Evolutionary conservation across 2,888 invertebrate species (phyloP).

Genomic region (Mycalesis mineus): DNA sequence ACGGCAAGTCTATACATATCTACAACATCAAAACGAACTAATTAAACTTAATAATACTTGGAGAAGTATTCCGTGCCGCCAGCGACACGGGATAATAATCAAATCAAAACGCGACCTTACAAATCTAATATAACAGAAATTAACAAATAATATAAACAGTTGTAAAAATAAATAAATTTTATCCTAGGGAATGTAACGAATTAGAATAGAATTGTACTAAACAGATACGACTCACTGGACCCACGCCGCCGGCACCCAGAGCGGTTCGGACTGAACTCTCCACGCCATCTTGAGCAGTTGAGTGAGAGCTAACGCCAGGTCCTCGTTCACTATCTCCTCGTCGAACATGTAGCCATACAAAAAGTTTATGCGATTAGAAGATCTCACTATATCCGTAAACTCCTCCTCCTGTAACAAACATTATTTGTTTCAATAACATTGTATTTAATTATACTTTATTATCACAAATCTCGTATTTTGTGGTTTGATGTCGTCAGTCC

Average conservation of each 20-base stretch:
- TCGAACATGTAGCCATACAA: slow-evolving; percentile 97
- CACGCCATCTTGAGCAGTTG: slow-evolving; percentile 89
- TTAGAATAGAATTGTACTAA: slow-evolving; percentile 13
- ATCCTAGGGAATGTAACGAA: slow-evolving; percentile 10
- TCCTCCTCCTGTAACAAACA: slow-evolving; percentile 88
- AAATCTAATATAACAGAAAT: not conserved
- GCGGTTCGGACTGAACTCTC: slow-evolving; percentile 92
- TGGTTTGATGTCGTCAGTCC: no score
- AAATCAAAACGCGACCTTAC: not conserved
- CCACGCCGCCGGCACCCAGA: slow-evolving; percentile 98
- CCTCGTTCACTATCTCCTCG: slow-evolving; percentile 94
- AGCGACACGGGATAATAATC: not conserved
- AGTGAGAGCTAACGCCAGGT: slow-evolving; percentile 90
- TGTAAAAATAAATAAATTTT: not conserved
- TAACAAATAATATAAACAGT: slow-evolving; percentile 1
- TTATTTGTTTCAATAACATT: no score
- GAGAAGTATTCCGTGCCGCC: slow-evolving; percentile 7
- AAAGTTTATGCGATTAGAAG: slow-evolving; percentile 92
- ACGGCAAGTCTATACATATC: slow-evolving; percentile 19
- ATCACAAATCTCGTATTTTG: no score
- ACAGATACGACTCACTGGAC: slow-evolving; percentile 81
- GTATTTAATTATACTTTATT: no score
- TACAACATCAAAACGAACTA: slow-evolving; percentile 15
- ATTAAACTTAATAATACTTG: not conserved
- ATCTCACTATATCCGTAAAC: slow-evolving; percentile 90